Evolutionary conservation across 2,113 vertebrate genomes (phyloP), one percentile per base, ranked within the genome.

Genomic region (Desmodus rotundus): DNA sequence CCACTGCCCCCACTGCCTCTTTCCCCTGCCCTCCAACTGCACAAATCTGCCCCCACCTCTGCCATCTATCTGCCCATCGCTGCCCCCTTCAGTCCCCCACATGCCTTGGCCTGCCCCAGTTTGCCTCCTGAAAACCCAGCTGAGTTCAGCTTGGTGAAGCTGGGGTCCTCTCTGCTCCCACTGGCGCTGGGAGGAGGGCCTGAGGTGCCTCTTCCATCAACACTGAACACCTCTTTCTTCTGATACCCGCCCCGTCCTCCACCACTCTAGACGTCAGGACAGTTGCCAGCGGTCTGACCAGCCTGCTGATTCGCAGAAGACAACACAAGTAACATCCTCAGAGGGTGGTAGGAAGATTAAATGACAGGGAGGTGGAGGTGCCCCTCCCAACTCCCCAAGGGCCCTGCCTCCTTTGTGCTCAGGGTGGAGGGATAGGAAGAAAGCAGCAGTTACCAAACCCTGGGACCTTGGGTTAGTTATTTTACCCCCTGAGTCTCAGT

Each of bases 1-100:
- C 28, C 16, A 1, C 65, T 74, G 26, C 28, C 54, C 36, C n/a
- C 28, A 4, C 38, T 10, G 33, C 1, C 5, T 0, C 1, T 19
- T 41, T 15, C 24, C 28, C 13, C 33, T 0, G 7, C 2, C 76
- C 22, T 17, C 36, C 12, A 2, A 5, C 5, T 47, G 50, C 31
- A 6, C 33, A 14, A 41, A 8, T 13, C n/a, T 54, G 26, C n/a
- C 13, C 10, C n/a, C 5, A 12, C 47, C 28, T n/a, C 50, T 74
- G 13, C 36, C 22, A 12, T 26, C 31, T 19, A 10, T 11, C 43
- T 22, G n/a, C n/a, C n/a, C 16, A 13, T 13, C 8, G 14, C 76
- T 77, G 22, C 38, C n/a, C 24, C 28, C 5, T 19, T 20, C 3
- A 5, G 8, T 7, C 17, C 47, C 38, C 3, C 73, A 9, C 3